These are phyloP conservation scores for Dioctria rufipes DNA, from an alignment of 2,888 invertebrate species.

Conservation along the genomic window DNA sequence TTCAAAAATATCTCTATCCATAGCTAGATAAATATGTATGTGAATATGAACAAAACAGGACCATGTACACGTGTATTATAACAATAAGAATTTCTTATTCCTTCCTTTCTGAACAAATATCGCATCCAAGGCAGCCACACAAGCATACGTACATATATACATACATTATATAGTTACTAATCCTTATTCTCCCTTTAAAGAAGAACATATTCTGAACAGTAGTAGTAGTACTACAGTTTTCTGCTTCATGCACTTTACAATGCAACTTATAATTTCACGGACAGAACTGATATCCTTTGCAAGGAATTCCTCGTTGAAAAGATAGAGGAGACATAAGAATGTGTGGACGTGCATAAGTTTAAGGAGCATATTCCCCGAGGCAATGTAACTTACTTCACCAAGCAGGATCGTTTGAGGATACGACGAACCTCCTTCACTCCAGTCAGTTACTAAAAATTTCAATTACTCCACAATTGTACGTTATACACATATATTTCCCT, in stretches of 20 bases:
- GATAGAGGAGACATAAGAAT: not conserved
- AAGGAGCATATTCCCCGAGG: conserved; percentile 16
- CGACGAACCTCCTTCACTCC: not conserved
- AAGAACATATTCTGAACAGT: not conserved
- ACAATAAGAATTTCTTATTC: not conserved
- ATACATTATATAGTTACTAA: not conserved
- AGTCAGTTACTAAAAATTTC: conserved; percentile 35
- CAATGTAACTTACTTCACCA: conserved; percentile 10
- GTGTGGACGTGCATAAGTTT: conserved; percentile 25
- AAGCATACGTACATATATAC: no score
- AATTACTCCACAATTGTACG: conserved; percentile 19
- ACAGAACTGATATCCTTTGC: conserved; percentile 10
- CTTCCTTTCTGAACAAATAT: not conserved
- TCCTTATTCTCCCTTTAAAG: not conserved
- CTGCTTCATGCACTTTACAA: conserved; percentile 23
- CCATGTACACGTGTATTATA: not conserved
- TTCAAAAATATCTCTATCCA: no score
- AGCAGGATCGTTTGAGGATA: conserved; percentile 1
- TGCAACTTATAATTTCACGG: conserved; percentile 45
- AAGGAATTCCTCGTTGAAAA: not conserved
- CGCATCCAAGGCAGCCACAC: no score
- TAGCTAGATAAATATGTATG: no score
- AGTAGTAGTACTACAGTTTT: not conserved
- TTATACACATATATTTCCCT: not conserved
- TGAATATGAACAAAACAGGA: not conserved